A percentile compares a stretch with the other conserved stretches of the same genome.
Conservation (phyloP, 2,888 invertebrate species). For the Diarsia dahlii region DNA sequence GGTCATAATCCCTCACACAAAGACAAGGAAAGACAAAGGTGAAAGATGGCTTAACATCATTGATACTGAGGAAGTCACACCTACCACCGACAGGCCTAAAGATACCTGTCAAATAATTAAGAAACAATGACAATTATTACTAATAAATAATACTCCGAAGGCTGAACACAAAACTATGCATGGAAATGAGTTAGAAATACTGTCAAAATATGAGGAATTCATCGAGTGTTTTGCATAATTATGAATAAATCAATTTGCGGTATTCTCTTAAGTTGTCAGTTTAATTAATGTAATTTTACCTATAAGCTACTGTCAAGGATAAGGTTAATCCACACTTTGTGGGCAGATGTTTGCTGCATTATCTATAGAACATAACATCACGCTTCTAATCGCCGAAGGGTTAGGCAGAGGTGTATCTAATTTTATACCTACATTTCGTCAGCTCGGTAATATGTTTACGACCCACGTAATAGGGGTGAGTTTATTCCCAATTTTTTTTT, state of each 20-base stretch:
- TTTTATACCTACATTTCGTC: too few relatives aligned
- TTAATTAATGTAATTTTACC: conserved; percentile 43
- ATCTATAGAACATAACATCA: neutral
- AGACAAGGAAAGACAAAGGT: conserved; percentile 9
- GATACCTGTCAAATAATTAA: conserved; percentile 14
- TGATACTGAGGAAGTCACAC: conserved; percentile 4
- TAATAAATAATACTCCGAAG: conserved; percentile 25
- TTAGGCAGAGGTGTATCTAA: too few relatives aligned
- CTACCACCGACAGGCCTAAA: conserved; percentile 4
- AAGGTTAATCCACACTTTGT: conserved; percentile 12
- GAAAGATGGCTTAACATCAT: neutral
- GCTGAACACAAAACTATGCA: conserved; percentile 9
- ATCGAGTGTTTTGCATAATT: conserved; percentile 39
- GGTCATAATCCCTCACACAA: conserved; percentile 17
- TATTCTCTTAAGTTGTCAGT: conserved; percentile 47
- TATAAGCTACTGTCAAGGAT: conserved; percentile 57
- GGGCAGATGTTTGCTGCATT: conserved; percentile 10
- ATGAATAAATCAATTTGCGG: conserved; percentile 60
- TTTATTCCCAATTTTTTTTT: too few relatives aligned
- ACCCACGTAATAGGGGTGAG: too few relatives aligned
- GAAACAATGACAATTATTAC: neutral
- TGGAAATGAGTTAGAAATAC: conserved; percentile 25
- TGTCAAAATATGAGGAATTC: conserved; percentile 22
- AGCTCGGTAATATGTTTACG: too few relatives aligned
- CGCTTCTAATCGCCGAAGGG: too few relatives aligned